Percentiles rank a stretch among this genome's conserved stretches.
Evolutionary conservation across 2,113 vertebrate genomes (phyloP).

Genomic region (Ophthalmolycus amberensis): DNA sequence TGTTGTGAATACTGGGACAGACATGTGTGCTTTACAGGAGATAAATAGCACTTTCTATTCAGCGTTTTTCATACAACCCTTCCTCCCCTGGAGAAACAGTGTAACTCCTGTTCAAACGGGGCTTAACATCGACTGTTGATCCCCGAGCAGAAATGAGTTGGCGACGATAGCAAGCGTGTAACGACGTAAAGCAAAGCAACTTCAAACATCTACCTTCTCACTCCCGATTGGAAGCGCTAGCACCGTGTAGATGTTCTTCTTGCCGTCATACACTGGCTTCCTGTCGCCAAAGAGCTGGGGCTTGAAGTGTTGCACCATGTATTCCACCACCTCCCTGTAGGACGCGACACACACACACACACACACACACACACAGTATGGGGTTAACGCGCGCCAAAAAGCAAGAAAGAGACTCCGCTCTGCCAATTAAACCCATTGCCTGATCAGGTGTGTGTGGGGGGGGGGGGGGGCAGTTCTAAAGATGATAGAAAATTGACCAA

Average conservation of each 20-base stretch:
- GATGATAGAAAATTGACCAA: conserved; percentile 65
- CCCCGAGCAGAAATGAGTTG: not conserved
- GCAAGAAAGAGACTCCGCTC: not conserved
- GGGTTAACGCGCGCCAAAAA: conserved; percentile 21
- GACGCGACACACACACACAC: conserved; percentile 12
- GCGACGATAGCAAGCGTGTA: not conserved
- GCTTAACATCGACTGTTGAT: conserved; percentile 12
- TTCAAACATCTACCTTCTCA: conserved; percentile 88
- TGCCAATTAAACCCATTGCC: conserved; percentile 38
- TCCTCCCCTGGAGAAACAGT: not conserved
- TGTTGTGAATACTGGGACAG: not conserved
- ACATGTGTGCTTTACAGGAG: conserved; percentile 8
- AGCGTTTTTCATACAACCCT: not conserved
- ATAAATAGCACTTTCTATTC: not conserved
- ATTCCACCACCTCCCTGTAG: conserved; percentile 97
- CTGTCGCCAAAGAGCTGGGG: conserved; percentile 98
- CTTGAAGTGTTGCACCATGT: conserved; percentile 99
- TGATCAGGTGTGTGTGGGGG: conserved; percentile 14
- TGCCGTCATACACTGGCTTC: conserved; percentile 98
- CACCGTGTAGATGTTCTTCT: conserved; percentile 99
- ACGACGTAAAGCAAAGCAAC: not conserved
- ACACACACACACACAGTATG: conserved; percentile 2
- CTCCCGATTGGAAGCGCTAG: conserved; percentile 97
- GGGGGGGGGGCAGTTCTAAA: not conserved
- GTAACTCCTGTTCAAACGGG: not conserved